Conservation (phyloP, 1,140 invertebrate genomes). For the Pseudomyrmex cubaensis region DNA sequence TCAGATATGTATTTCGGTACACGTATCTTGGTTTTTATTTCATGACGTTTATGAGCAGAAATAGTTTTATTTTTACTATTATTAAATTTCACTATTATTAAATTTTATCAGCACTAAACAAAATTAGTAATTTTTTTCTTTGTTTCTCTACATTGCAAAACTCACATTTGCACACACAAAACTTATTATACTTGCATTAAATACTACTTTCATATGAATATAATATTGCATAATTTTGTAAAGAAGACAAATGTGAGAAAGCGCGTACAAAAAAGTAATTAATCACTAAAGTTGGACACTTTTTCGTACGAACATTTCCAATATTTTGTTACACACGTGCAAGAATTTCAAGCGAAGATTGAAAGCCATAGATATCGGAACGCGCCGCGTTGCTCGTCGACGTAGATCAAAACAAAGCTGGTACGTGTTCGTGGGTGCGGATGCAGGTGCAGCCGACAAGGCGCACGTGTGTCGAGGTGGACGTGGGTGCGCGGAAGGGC, state of each 20-base stretch:
- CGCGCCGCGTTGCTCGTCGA: slow-evolving; percentile 22
- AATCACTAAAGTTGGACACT: not conserved
- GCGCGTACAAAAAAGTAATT: not conserved
- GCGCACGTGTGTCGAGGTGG: slow-evolving; percentile 38
- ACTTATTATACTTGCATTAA: not conserved
- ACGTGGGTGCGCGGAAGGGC: slow-evolving; percentile 53
- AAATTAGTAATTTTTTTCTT: too few relatives aligned
- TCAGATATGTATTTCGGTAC: slow-evolving; percentile 3
- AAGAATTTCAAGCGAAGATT: slow-evolving; percentile 29
- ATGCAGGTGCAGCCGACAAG: slow-evolving; percentile 55
- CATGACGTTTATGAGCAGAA: not conserved
- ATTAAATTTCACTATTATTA: not conserved
- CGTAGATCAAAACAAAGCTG: slow-evolving; percentile 55
- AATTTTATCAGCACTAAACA: too few relatives aligned
- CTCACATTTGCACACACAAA: too few relatives aligned
- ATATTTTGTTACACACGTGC: slow-evolving; percentile 11
- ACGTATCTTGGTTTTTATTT: not conserved
- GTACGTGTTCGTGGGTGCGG: slow-evolving; percentile 32
- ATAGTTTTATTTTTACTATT: not conserved
- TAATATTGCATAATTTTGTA: not conserved
- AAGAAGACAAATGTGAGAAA: not conserved
- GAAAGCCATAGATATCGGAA: slow-evolving; percentile 34
- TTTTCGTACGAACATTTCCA: not conserved
- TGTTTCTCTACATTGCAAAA: too few relatives aligned
- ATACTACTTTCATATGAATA: not conserved